phyloP scores from a whole-genome alignment of 2,888 invertebrate genomes.

The Uloborus plumipes region DNA sequence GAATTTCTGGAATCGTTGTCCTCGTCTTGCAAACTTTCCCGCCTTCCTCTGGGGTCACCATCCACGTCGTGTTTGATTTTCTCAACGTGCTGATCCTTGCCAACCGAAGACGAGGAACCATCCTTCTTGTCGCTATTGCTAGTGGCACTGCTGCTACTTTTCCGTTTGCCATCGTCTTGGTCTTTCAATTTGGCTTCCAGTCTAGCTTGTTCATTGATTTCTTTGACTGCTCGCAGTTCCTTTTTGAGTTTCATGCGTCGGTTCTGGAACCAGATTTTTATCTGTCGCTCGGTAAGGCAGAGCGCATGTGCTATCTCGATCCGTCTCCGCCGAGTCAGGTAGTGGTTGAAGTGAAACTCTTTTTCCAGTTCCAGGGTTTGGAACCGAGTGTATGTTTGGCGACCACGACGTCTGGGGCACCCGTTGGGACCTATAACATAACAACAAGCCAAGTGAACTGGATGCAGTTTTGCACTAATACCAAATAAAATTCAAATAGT shows the following conservation, averaged over 20 bases:
- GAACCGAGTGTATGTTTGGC: slow-evolving; percentile 98
- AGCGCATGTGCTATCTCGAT: slow-evolving; percentile 97
- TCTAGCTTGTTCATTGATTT: slow-evolving; percentile 70
- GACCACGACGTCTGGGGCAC: slow-evolving; percentile 91
- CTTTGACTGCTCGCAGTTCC: slow-evolving; percentile 92
- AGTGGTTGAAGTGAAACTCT: slow-evolving; percentile 98
- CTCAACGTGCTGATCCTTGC: slow-evolving; percentile 48
- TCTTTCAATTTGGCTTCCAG: slow-evolving; percentile 64
- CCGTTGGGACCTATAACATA: slow-evolving; percentile 89
- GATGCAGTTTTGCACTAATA: no score
- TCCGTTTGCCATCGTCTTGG: slow-evolving; percentile 57
- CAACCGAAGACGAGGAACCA: slow-evolving; percentile 31
- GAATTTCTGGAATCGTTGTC: slow-evolving; percentile 63
- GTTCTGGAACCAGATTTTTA: slow-evolving; percentile 93
- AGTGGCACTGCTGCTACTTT: slow-evolving; percentile 32
- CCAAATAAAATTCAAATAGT: no score
- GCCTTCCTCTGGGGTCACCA: slow-evolving; percentile 42
- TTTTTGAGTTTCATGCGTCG: slow-evolving; percentile 97
- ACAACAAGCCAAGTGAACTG: not conserved
- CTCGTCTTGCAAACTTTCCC: slow-evolving; percentile 54
- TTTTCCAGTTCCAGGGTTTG: slow-evolving; percentile 98
- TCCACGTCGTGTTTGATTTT: slow-evolving; percentile 51
- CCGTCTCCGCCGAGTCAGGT: slow-evolving; percentile 93
- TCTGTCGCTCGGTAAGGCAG: slow-evolving; percentile 95
- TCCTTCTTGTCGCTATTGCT: slow-evolving; percentile 50